Evolutionary conservation across 2,797 vertebrate species (phyloP), one percentile per base, ranked within the genome.

Genomic region (Dallia pectoralis): DNA sequence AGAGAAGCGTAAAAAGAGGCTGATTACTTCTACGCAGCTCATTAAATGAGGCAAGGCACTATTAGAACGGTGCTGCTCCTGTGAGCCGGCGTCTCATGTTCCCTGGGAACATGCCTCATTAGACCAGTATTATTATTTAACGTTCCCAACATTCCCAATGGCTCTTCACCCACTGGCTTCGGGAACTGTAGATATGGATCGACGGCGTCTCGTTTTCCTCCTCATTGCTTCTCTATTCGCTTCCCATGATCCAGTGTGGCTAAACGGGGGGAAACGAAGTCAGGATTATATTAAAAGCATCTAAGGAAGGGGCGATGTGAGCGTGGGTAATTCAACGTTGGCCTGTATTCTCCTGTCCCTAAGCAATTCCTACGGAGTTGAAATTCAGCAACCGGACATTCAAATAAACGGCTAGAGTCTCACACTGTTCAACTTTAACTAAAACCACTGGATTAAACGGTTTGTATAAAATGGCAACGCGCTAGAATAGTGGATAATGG

Each of bases 41-140:
- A 71, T 51, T 25, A 30, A 1, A 5, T 48, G 33, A n/a, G 11
- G 64, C 33, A 19, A 59, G 22, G 11, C 22, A 59, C 22, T 25
- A 25, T 27, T 59, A 32, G 19, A 33, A 30, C 25, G 19, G 19
- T 33, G 36, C 6, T 47, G 9, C 40, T 67, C n/a, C 65, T 67
- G 12, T 22, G n/a, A 44, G 65, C 33, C 33, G 14, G 12, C 2
- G 6, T 56, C 51, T 69, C 59, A 51, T 22, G 44, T 47, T 75
- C 74, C 68, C 71, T 64, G 75, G 71, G n/a, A n/a, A 47, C 67
- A 0, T 61, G 59, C 62, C 73, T 84, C 69, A 72, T 80, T 75
- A 76, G 40, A 44, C 15, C 56, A 74, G 73, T 67, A 12, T 49
- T 69, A 44, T 6, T 68, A 16, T 69, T 75, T 77, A 69, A 69